These are phyloP conservation scores for Calypte anna DNA, from an alignment of 2,113 vertebrate species.

Conservation along the genomic window DNA sequence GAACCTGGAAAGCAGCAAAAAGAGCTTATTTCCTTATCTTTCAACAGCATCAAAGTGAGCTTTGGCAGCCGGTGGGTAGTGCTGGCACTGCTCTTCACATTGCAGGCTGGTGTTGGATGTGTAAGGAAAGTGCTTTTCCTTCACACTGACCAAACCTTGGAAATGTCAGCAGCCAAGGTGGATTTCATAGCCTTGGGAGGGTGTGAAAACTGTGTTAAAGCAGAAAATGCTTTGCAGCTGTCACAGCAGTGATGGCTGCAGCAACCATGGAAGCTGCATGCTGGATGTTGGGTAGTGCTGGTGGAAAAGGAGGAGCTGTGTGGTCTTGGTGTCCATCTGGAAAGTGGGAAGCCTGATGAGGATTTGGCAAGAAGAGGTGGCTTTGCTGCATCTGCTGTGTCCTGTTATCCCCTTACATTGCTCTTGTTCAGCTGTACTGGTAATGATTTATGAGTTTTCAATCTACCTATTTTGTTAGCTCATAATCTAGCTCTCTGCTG, in stretches of 20 bases:
- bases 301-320: neutral
- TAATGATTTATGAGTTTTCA: constrained; percentile 14
- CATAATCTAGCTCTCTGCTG: neutral
- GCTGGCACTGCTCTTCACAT: fast-evolving
- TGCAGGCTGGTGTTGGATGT: neutral
- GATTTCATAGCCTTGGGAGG: neutral
- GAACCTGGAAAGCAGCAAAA: neutral
- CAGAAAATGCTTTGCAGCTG: neutral
- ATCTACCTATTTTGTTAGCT: constrained; percentile 26
- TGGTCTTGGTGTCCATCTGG: fast-evolving
- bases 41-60: neutral
- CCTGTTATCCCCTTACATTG: neutral
- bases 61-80: neutral
- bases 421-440: neutral
- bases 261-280: fast-evolving
- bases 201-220: neutral
- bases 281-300: neutral
- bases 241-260: fast-evolving
- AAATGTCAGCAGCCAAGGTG: neutral
- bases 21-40: neutral
- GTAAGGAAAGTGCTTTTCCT: neutral
- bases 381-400: neutral
- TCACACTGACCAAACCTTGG: neutral
- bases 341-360: neutral
- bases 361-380: neutral